phyloP scores from a whole-genome alignment of 2,888 invertebrate species.

The Abrostola triplasia region DNA sequence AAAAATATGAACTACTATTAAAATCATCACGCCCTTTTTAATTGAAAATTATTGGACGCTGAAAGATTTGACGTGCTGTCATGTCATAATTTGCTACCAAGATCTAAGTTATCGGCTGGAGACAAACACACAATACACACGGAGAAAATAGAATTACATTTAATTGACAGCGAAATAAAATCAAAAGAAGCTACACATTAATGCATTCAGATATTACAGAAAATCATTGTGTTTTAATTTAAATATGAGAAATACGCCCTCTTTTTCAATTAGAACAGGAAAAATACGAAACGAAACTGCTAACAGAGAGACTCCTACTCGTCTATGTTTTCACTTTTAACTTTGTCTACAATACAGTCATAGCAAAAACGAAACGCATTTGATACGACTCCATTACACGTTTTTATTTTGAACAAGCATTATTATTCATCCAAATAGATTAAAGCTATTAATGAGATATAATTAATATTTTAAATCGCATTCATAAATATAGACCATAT shows the following conservation, averaged over 20 bases:
- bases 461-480: no score
- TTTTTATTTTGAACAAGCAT: no score
- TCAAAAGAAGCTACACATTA: slow-evolving; percentile 12
- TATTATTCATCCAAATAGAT: no score
- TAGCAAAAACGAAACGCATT: slow-evolving; percentile 29
- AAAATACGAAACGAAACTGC: slow-evolving; percentile 54
- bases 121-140: slow-evolving; percentile 33
- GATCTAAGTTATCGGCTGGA: slow-evolving; percentile 37
- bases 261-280: slow-evolving; percentile 51
- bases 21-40: slow-evolving; percentile 62
- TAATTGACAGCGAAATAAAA: slow-evolving; percentile 25
- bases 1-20: slow-evolving; percentile 44
- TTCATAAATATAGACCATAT: no score
- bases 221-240: slow-evolving; percentile 10
- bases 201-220: neutral
- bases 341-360: neutral
- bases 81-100: slow-evolving; percentile 53
- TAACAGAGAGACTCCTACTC: slow-evolving; percentile 34
- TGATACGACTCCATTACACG: no score
- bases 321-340: slow-evolving; percentile 9
- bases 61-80: slow-evolving; percentile 57
- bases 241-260: slow-evolving; percentile 52
- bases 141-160: slow-evolving; percentile 28
- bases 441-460: no score
- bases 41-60: slow-evolving; percentile 60